A percentile compares a stretch with the other conserved stretches of the same genome.
These are phyloP conservation scores for Pangasius krempfi DNA, from an alignment of 2,797 vertebrate species.

Conservation along the genomic window DNA sequence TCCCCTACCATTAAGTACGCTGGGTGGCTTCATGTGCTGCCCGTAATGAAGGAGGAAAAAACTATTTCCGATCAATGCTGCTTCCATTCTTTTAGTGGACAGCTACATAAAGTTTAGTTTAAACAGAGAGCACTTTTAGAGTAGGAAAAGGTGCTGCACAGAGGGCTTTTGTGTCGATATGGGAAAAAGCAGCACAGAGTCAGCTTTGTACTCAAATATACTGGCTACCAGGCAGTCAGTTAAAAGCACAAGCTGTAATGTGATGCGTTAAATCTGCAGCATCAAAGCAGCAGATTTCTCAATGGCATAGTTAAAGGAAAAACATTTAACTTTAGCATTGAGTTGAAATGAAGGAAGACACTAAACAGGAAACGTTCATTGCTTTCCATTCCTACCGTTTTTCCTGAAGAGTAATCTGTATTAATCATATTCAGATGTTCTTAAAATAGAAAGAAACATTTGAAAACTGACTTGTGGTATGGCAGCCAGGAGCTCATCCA, in stretches of 20 bases:
- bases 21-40: too few species aligned
- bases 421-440: neutral
- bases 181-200: neutral
- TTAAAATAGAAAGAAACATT: neutral
- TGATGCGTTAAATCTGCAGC: too few species aligned
- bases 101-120: neutral
- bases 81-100: neutral
- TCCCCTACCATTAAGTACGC: neutral
- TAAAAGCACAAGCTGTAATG: neutral
- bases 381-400: neutral
- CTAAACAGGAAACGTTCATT: neutral
- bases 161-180: neutral
- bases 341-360: neutral
- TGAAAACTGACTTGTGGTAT: slow-evolving; percentile 86
- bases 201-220: neutral
- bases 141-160: neutral
- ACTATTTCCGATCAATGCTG: neutral
- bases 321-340: neutral
- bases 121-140: neutral
- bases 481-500: slow-evolving; percentile 90
- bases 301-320: too few species aligned
- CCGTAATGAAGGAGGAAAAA: neutral
- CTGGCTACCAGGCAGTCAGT: neutral
- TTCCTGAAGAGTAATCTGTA: neutral
- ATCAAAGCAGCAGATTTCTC: neutral